Evolutionary conservation across 2,888 invertebrate species (phyloP), one percentile per base, ranked within the genome.

Genomic region (Merodon equestris): DNA sequence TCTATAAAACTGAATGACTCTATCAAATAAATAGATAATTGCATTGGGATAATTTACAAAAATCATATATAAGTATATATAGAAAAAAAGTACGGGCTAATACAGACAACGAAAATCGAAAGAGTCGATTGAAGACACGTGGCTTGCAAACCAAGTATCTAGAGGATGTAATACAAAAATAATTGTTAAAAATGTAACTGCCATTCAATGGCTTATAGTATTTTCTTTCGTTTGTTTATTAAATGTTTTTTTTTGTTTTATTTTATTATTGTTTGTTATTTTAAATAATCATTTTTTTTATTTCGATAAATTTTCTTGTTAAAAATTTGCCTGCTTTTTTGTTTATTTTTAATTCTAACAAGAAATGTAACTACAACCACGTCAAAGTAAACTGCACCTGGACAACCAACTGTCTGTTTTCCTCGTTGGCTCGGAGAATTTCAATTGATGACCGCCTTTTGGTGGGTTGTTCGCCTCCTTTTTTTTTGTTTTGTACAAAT

Each of bases 401-500:
- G 95, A 93, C 86, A 96, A 91, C 95, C 96, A 96, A 88, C 94
- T 94, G 83, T 94, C 92, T 82, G 95, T 93, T 91, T 95, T 95
- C 90, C 93, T 93, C 89, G 92, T 92, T 86, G 93, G 93, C 88
- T 96, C 96, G 86, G 92, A 91, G 82, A 93, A 91, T 90, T 93
- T 93, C 86, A 96, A 89, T 88, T 95, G 94, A 89, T 94, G 94
- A 83, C 95, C 94, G 81, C 93, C 93, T 88, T 95, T 94, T 61
- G 94, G 94, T 84, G 96, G 96, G 91, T 96, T 96, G 86, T 94
- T 96, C 86, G 96, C 96, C 91, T 96, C 96, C 96, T 96, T 86
- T 4, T 45, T 45, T 48, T n/a, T n/a, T n/a, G n/a, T n/a, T n/a
- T n/a, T n/a, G n/a, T n/a, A n/a, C n/a, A n/a, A n/a, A n/a, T n/a